Conservation (phyloP, 2,113 vertebrate genomes). For the Oophaga pumilio region DNA sequence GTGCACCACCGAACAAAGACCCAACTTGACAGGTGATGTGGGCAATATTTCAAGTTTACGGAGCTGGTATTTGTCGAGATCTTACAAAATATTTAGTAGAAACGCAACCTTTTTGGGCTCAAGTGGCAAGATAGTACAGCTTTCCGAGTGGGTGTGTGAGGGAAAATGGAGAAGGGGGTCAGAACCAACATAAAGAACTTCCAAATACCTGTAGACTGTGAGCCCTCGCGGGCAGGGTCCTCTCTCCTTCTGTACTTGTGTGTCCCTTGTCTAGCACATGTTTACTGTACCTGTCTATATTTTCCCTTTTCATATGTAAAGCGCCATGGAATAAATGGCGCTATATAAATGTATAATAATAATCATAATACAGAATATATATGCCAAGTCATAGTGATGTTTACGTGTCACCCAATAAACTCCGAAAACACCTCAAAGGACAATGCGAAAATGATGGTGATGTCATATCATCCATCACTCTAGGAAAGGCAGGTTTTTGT, state of each 20-base stretch:
- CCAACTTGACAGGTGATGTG: slow-evolving; percentile 40
- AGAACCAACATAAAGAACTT: neutral
- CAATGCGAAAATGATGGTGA: slow-evolving; percentile 22
- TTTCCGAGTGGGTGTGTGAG: neutral
- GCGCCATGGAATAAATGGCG: too few relatives aligned
- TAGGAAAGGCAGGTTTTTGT: slow-evolving; percentile 19
- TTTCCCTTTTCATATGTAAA: too few relatives aligned
- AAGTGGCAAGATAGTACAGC: neutral
- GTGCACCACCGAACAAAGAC: slow-evolving; percentile 49
- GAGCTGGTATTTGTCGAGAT: neutral
- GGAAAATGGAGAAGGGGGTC: neutral
- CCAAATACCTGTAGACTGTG: too few relatives aligned
- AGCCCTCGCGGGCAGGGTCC: too few relatives aligned
- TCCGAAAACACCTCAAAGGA: slow-evolving; percentile 22
- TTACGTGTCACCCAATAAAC: neutral
- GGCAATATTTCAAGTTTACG: slow-evolving; percentile 35
- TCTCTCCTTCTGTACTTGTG: too few relatives aligned
- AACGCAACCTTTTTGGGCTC: neutral
- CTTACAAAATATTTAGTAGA: neutral
- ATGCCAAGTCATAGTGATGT: neutral
- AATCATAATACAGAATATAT: too few relatives aligned
- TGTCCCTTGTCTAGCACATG: too few relatives aligned
- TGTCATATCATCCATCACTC: slow-evolving; percentile 31
- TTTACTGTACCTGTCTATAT: too few relatives aligned
- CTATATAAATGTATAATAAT: too few relatives aligned